Base-by-base conservation (phyloP, 2,797 vertebrate genomes). In the Botia kubotai region DNA sequence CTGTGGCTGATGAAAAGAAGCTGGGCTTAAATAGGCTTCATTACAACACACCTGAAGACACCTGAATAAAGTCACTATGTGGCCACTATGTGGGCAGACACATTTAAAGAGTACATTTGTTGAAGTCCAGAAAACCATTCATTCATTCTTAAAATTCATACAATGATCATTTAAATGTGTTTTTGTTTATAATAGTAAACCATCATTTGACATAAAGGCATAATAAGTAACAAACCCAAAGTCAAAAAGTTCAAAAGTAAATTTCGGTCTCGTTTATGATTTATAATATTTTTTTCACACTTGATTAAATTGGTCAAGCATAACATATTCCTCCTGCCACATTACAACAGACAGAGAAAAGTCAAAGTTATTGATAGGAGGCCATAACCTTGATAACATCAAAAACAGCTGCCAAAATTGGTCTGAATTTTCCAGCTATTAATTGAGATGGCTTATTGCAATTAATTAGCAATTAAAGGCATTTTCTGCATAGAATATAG, bases 31-130 rank as follows among this genome's bases (percentile, higher is more conserved):
- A 48, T 11, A 2, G 26, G 43, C 68, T 75, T 65, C 53, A 57
- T 77, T 79, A 65, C 50, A 72, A 52, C 55, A 78, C 68, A 26
- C 23, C 23, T 26, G 67, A 66, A 65, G 26, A 73, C 57, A 63
- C 63, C 36, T 58, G 65, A 86, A 73, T 75, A 46, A 8, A 4
- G 6, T 63, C 12, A 19, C 71, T 8, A 6, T 46, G 26, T 53
- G 10, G 6, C 55, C 12, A 13, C 65, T 8, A 6, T 46, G 26
- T 53, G 21, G 10, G 8, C 43, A 10, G 11, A 46, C 43, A 46
- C 5, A 17, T 46, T 12, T 33, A 33, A 65, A 2, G 21, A 17
- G 29, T n/a, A 65, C 29, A 65, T 65, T 17, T 65, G 60, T 33
- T 33, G 6, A 43, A 43, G 43, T 14, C 1, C 60, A 65, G 5